Base-by-base conservation (phyloP, 2,113 vertebrate genomes). In the Pseudorasbora parva region DNA sequence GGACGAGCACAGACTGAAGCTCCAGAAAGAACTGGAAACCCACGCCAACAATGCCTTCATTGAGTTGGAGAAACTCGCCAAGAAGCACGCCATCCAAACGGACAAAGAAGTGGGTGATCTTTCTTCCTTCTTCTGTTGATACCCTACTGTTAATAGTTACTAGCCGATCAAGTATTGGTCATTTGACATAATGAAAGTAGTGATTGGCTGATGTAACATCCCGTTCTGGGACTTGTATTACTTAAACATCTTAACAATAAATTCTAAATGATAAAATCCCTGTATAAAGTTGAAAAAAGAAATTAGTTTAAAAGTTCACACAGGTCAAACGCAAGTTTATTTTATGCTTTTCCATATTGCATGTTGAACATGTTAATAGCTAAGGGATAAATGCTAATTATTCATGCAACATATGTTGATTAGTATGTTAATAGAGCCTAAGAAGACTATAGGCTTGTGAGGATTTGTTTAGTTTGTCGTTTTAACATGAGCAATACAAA, bases 21-120 rank as follows among this genome's bases (percentile, higher is more conserved):
- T 99, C 89, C 97, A 99, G 95, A 99, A 99, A 93, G 98, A 99
- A 95, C 96, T 97, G 95, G 98, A 99, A 95, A 99, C 97, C 0
- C 97, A 98, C 64, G 96, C 97, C 96, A 99, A 98, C 95, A 98
- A 98, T 91, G 96, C 97, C 95, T 99, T 97, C 95, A 98, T 98
- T 89, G 97, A 99, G 92, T 95, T 99, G 95, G 98, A 99, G 96
- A 99, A 99, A 93, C 97, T 99, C 91, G 97, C 97, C 87, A 99
- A 98, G 94, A 97, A 97, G 92, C 97, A 98, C 71, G 93, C 95
- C 75, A 96, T 95, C 93, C 95, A 96, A 87, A 95, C 95, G n/a
- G 97, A 99, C 90, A 99, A 98, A 92, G 98, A 99, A 97, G 97
- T 98, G 93, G 91, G 92, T 33, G 45, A 49, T 54, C 71, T 60